Evolutionary conservation across 2,113 vertebrate genomes (phyloP).

Genomic region (Callocephalon fimbriatum): DNA sequence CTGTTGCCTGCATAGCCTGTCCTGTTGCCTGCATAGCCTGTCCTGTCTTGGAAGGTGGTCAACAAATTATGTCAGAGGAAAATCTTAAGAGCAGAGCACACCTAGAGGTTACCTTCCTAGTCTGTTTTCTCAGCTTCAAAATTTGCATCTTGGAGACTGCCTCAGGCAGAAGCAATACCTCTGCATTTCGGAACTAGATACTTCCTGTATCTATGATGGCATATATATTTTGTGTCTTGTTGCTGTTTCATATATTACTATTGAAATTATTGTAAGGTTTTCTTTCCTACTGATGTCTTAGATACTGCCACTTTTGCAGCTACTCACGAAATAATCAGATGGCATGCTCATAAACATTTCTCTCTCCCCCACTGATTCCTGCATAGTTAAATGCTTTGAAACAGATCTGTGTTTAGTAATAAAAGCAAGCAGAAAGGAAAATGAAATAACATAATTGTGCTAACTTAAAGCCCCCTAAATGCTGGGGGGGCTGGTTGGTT

Average conservation of each 20-base stretch:
- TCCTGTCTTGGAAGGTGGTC: background rate
- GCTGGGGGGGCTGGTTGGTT: background rate
- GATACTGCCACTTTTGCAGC: background rate
- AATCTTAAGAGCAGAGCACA: background rate
- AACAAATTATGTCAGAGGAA: background rate
- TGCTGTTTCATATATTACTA: background rate
- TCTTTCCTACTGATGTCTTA: background rate
- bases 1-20: too few species aligned
- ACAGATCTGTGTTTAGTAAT: constrained; percentile 1
- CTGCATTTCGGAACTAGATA: background rate
- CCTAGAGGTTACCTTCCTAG: background rate
- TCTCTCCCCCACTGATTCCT: background rate
- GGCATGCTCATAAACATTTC: background rate
- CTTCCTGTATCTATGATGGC: background rate
- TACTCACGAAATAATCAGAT: background rate
- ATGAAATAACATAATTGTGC: background rate
- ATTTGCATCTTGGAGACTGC: background rate
- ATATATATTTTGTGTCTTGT: background rate
- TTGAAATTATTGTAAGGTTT: background rate
- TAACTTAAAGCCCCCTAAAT: background rate
- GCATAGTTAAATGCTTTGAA: constrained; percentile 16
- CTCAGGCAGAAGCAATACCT: background rate
- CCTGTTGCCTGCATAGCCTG: background rate
- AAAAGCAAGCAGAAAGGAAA: constrained; percentile 13
- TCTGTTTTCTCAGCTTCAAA: background rate